A percentile compares a stretch with the other conserved stretches of the same genome.
Conservation (phyloP, 2,797 vertebrate species). For the Crypturellus tataupa region DNA sequence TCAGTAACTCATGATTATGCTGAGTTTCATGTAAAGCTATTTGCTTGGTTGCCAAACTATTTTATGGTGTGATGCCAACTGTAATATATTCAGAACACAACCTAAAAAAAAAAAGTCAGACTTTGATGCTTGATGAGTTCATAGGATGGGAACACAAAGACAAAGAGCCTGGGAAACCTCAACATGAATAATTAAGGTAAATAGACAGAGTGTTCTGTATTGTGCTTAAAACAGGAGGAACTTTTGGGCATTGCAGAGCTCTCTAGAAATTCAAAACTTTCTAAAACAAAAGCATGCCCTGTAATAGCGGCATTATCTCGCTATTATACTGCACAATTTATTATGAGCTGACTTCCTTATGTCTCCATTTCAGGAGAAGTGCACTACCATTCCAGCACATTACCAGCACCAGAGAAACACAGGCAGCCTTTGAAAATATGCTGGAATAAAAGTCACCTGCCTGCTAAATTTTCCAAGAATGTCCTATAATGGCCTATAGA, state of each 20-base stretch:
- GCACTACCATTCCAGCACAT: not conserved
- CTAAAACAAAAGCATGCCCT: constrained; percentile 38
- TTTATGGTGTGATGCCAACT: constrained; percentile 72
- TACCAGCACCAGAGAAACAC: not conserved
- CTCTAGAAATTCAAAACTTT: constrained; percentile 59
- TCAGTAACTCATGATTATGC: constrained; percentile 36
- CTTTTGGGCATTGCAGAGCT: constrained; percentile 25
- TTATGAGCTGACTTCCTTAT: not conserved
- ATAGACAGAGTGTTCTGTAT: constrained; percentile 23
- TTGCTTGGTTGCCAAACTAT: constrained; percentile 71
- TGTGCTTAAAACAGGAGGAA: constrained; percentile 47
- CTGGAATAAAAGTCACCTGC: not conserved
- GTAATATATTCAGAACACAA: constrained; percentile 34
- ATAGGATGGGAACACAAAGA: constrained; percentile 33
- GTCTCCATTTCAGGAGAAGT: not conserved
- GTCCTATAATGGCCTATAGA: not conserved
- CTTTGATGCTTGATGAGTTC: constrained; percentile 63
- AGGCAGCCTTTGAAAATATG: not conserved
- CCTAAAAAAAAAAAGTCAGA: constrained; percentile 22
- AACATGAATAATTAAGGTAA: constrained; percentile 41
- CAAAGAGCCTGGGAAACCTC: constrained; percentile 58
- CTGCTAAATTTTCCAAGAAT: not conserved
- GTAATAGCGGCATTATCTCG: not conserved
- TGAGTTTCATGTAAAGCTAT: constrained; percentile 70
- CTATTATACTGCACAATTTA: not conserved